Evolutionary conservation across 2,113 vertebrate species (phyloP).

Genomic region (Gavialis gangeticus): DNA sequence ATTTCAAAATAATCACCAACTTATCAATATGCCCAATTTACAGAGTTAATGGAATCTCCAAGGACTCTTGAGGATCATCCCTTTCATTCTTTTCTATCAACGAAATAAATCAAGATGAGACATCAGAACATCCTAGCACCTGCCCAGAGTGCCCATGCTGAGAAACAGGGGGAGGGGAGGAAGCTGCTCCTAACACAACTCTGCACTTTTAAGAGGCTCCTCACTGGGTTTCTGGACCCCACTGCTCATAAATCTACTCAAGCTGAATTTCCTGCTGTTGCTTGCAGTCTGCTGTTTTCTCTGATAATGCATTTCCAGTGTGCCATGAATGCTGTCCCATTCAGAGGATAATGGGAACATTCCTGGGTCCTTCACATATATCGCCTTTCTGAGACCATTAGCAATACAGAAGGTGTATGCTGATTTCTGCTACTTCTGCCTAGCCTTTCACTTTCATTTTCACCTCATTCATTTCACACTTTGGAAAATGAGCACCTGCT

Average conservation of each 20-base stretch:
- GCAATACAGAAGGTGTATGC: background rate
- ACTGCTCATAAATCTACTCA: conserved; percentile 54
- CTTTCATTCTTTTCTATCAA: conserved; percentile 56
- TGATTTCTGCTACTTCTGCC: background rate
- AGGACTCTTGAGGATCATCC: conserved; percentile 15
- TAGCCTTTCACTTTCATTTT: conserved; percentile 9
- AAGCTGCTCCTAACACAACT: conserved; percentile 12
- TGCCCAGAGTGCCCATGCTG: background rate
- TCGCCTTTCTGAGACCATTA: background rate
- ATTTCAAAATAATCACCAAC: conserved; percentile 41
- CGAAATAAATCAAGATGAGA: conserved; percentile 55
- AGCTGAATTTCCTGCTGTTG: conserved; percentile 49
- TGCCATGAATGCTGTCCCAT: background rate
- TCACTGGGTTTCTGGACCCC: conserved; percentile 49
- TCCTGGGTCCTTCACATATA: background rate
- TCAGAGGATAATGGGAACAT: background rate
- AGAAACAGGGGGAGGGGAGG: background rate
- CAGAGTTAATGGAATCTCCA: conserved; percentile 44
- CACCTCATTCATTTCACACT: background rate
- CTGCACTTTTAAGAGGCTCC: conserved; percentile 30
- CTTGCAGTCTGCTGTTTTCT: conserved; percentile 37
- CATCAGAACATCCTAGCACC: conserved; percentile 1
- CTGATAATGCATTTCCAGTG: background rate
- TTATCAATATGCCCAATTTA: conserved; percentile 48
- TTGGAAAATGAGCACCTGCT: background rate